phyloP scores from a whole-genome alignment of 2,113 vertebrate genomes.

The Aspiorhynchus laticeps region DNA sequence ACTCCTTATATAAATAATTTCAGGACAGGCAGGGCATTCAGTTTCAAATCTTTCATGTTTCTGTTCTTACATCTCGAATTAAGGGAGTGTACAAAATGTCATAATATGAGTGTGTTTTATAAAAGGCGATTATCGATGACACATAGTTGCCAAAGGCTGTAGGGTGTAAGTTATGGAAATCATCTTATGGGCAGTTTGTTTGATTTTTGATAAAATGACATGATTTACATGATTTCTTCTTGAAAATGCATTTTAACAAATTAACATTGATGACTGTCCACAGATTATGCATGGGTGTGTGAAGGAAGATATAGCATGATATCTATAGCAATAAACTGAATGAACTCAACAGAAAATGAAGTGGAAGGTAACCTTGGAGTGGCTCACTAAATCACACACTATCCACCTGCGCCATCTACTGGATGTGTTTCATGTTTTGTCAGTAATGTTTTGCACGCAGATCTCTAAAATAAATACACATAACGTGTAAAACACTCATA shows the following conservation, averaged over 20 bases:
- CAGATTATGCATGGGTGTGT: background rate
- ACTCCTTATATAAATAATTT: background rate
- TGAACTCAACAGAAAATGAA: background rate
- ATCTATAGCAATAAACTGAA: background rate
- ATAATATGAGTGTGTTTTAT: background rate
- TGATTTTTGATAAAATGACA: background rate
- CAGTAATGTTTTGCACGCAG: background rate
- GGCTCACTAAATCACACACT: background rate
- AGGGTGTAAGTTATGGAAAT: background rate
- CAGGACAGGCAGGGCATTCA: background rate
- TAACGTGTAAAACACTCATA: background rate
- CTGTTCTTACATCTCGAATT: background rate
- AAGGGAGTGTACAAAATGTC: background rate
- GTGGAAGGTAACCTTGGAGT: background rate
- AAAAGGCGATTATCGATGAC: background rate
- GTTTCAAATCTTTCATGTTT: background rate
- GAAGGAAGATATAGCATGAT: background rate
- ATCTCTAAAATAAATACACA: background rate
- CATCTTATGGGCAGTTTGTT: background rate
- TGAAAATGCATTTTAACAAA: background rate
- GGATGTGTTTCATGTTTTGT: background rate
- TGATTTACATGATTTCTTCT: background rate
- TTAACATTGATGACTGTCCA: background rate
- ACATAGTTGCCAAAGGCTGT: background rate
- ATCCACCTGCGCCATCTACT: slow-evolving; percentile 66